Evolutionary conservation across 2,888 invertebrate species (phyloP), one percentile per base, ranked within the genome.

Genomic region (Pyrrhosoma nymphula): DNA sequence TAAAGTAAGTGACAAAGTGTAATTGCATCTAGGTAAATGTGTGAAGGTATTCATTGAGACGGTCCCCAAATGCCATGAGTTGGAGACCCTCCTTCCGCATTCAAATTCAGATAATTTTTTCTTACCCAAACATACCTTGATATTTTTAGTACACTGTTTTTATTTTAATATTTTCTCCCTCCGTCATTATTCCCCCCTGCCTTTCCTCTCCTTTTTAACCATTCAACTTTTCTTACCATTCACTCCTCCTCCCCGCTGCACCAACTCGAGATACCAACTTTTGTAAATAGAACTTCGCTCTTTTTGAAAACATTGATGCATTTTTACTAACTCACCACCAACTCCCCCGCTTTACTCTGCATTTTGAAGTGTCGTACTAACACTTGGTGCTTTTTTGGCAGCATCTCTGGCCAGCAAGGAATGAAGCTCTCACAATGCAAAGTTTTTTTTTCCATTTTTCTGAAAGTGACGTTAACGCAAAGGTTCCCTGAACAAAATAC

Each of bases 251-350:
- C 30, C 35, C 69, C 1, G 26, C 16, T 82, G 82, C 82, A 82
- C 82, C 26, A 30, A 82, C n/a, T 30, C 10, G 14, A n/a, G 35
- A 82, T 23, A 16, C 39, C 69, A n/a, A 93, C 93, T 93, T 75
- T 93, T 93, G 93, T 93, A 93, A 18, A 93, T 93, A 93, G 30
- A n/a, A n/a, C 26, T 91, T 91, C 69, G 30, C 82, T 69, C 69
- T 69, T 75, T 69, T 47, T 39, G 60, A 89, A 89, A 47, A n/a
- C 14, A 89, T 55, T 47, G 35, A 47, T 93, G 69, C 75, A 69
- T 93, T 47, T 82, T 47, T 82, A 82, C 82, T 82, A 82, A 93
- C 93, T 75, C 93, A 93, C 75, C 39, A 47, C 39, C 35, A 56
- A 23, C 30, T 8, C 63, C n/a, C 23, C 2, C 63, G 90, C 60